phyloP scores from a whole-genome alignment of 1,140 invertebrate species.

The Diorhabda sublineata region DNA sequence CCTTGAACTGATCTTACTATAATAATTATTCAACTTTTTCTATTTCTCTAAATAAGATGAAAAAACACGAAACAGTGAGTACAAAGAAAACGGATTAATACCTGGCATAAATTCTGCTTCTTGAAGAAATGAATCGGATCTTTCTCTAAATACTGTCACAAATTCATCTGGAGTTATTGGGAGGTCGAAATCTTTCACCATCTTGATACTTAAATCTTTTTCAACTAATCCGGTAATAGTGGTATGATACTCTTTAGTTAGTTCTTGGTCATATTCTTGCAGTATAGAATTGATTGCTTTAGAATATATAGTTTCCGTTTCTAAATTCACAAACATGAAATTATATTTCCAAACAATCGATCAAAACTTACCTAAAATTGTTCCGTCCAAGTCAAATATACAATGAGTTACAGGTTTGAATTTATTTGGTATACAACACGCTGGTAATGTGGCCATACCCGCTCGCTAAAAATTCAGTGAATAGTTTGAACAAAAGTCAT shows the following conservation, averaged over 20 bases:
- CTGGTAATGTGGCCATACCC: background rate
- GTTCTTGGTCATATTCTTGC: conserved; percentile 63
- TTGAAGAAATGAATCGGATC: background rate
- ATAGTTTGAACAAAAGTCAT: too few relatives aligned
- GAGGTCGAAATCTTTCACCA: background rate
- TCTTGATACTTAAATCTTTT: conserved; percentile 53
- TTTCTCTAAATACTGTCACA: background rate
- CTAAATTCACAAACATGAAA: conserved; percentile 36
- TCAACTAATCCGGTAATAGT: conserved; percentile 68
- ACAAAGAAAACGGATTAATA: conserved; percentile 8
- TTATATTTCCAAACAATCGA: background rate
- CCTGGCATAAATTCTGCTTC: conserved; percentile 19
- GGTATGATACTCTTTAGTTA: conserved; percentile 71
- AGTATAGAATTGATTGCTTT: conserved; percentile 63
- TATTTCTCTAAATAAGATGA: too few relatives aligned
- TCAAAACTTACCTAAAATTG: conserved; percentile 14
- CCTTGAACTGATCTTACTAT: too few relatives aligned
- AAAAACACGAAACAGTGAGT: too few relatives aligned
- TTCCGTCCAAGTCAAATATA: conserved; percentile 25
- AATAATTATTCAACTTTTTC: too few relatives aligned
- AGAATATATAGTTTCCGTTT: conserved; percentile 75
- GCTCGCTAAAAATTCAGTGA: too few relatives aligned
- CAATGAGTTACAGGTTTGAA: conserved; percentile 21
- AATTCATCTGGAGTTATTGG: conserved; percentile 4
- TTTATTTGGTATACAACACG: background rate